A percentile compares a stretch with the other conserved stretches of the same genome.
These are phyloP conservation scores for Trichonephila clavipes DNA, from an alignment of 1,140 invertebrate species.

Conservation along the genomic window DNA sequence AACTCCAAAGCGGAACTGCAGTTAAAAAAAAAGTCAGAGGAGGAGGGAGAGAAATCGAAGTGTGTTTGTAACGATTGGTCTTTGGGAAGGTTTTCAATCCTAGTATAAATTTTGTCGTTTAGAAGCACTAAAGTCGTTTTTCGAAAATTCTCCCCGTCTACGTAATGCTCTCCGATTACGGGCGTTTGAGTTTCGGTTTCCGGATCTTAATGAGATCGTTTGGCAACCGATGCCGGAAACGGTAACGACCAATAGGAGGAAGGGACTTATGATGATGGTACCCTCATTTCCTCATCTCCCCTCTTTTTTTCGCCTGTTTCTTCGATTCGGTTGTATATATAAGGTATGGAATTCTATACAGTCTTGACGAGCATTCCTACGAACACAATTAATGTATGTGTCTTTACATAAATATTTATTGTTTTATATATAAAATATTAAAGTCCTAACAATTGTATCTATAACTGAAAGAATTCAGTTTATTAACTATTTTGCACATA, in stretches of 20 bases:
- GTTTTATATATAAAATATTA: neutral
- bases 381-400: neutral
- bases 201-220: slow-evolving; percentile 76
- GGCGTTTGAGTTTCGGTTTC: slow-evolving; percentile 74
- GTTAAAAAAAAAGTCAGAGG: neutral
- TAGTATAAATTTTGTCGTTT: slow-evolving; percentile 67
- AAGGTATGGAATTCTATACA: neutral
- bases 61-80: slow-evolving; percentile 71
- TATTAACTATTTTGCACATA: no score
- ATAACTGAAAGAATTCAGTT: no score
- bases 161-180: slow-evolving; percentile 55
- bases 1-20: neutral
- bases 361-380: neutral
- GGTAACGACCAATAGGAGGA: slow-evolving; percentile 74
- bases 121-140: slow-evolving; percentile 45
- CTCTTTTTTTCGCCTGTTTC: neutral
- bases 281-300: slow-evolving; percentile 38
- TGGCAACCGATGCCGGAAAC: slow-evolving; percentile 69
- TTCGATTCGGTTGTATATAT: neutral
- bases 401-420: neutral
- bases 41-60: neutral
- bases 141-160: slow-evolving; percentile 19
- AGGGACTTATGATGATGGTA: slow-evolving; percentile 61
- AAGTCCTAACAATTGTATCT: no score
- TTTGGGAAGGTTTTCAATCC: slow-evolving; percentile 44